These are phyloP conservation scores for Coluber constrictor DNA, from an alignment of 2,797 vertebrate genomes.

Conservation along the genomic window DNA sequence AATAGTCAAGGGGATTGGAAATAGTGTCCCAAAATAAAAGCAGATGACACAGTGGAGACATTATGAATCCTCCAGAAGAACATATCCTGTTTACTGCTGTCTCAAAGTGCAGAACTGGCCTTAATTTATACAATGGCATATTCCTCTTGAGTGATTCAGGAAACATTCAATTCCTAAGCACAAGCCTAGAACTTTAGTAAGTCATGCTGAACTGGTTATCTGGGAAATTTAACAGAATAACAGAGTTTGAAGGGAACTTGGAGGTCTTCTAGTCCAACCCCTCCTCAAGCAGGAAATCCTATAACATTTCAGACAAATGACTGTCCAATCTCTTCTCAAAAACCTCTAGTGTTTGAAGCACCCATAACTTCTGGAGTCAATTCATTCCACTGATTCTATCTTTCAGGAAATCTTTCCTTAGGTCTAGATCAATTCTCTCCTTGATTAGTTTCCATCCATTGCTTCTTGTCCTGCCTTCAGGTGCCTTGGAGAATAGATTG, in stretches of 20 bases:
- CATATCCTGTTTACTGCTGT: background rate
- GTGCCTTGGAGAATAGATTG: background rate
- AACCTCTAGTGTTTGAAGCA: background rate
- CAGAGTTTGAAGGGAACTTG: background rate
- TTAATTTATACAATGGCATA: background rate
- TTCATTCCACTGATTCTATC: background rate
- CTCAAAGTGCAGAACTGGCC: background rate
- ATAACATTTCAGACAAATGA: background rate
- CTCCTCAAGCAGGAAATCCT: background rate
- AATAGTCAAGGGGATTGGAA: background rate
- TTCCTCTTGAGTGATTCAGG: background rate
- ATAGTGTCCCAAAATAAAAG: background rate
- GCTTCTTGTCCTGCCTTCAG: background rate
- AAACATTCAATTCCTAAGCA: background rate
- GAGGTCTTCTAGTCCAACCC: background rate
- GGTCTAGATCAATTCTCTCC: background rate
- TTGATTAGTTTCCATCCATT: background rate
- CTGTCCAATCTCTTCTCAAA: background rate
- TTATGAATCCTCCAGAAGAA: background rate
- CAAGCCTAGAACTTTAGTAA: background rate
- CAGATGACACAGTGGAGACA: background rate
- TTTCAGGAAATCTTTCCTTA: background rate
- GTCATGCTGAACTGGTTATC: background rate
- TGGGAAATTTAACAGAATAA: background rate
- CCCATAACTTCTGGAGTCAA: background rate